These are phyloP conservation scores for Geotrupes spiniger DNA, from an alignment of 2,888 invertebrate species.

Conservation along the genomic window DNA sequence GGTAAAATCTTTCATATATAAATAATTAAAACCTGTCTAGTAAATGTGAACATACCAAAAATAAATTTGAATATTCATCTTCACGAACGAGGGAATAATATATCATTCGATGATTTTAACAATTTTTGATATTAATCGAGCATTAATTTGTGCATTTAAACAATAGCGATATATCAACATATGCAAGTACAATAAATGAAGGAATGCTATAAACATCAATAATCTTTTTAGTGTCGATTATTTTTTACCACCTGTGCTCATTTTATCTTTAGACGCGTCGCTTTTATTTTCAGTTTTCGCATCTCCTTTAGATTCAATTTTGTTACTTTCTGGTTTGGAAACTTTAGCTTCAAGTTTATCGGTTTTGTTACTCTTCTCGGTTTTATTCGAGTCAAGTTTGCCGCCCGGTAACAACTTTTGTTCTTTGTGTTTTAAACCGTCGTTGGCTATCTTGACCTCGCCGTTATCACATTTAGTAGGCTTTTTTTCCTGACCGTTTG, in stretches of 20 bases:
- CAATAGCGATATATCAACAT: conserved; percentile 6
- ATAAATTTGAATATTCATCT: too few species aligned
- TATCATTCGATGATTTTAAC: too few species aligned
- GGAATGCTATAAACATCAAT: conserved; percentile 1
- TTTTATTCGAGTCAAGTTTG: conserved; percentile 2
- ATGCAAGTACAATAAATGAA: neutral
- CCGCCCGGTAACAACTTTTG: neutral
- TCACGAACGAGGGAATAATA: too few species aligned
- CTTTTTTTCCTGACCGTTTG: conserved; percentile 50
- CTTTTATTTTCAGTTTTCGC: conserved; percentile 1
- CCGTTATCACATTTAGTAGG: conserved; percentile 14
- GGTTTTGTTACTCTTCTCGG: conserved; percentile 7
- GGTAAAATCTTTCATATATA: too few species aligned
- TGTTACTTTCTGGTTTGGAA: neutral
- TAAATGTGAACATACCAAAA: too few species aligned
- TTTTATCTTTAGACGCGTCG: neutral
- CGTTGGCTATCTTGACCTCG: neutral
- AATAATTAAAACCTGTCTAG: too few species aligned
- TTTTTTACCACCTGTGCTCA: neutral
- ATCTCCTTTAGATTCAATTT: conserved; percentile 5
- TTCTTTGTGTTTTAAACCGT: conserved; percentile 7
- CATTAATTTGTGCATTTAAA: conserved; percentile 11
- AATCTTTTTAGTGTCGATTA: neutral
- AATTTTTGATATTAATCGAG: too few species aligned
- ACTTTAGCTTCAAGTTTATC: conserved; percentile 3